phyloP scores from a whole-genome alignment of 2,888 invertebrate genomes.

The Epirrhoe alternata region DNA sequence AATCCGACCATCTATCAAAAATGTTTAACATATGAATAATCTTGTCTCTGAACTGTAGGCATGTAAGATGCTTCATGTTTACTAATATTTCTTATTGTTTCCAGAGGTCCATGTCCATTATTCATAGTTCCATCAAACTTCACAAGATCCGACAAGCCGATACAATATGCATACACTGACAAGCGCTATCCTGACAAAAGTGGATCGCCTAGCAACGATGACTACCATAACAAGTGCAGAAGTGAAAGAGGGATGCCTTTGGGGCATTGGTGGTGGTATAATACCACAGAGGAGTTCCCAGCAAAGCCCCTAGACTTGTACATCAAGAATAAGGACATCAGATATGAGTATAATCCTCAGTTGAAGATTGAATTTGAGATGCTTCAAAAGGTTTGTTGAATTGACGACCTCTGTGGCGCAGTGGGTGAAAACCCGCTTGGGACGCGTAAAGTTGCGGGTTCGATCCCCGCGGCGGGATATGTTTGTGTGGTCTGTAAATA shows the following conservation, averaged over 20 bases:
- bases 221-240: conserved; percentile 64
- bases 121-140: conserved; percentile 92
- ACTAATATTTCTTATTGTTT: conserved; percentile 32
- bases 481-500: no score
- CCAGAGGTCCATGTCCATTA: conserved; percentile 79
- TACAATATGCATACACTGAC: conserved; percentile 69
- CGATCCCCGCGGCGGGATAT: no score
- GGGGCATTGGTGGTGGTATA: conserved; percentile 86
- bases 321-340: conserved; percentile 81
- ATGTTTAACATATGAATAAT: neutral
- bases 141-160: conserved; percentile 89
- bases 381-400: conserved; percentile 72
- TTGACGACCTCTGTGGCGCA: no score
- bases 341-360: conserved; percentile 60
- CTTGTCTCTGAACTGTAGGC: neutral
- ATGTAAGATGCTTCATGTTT: neutral
- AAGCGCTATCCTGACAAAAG: conserved; percentile 58
- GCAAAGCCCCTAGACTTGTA: conserved; percentile 85
- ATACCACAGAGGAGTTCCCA: conserved; percentile 86
- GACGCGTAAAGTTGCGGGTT: no score
- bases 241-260: conserved; percentile 75
- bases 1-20: no score
- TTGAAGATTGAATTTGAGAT: conserved; percentile 71
- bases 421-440: no score
- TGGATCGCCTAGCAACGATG: conserved; percentile 54